phyloP scores from a whole-genome alignment of 1,140 invertebrate species.

The Chelonus insularis region DNA sequence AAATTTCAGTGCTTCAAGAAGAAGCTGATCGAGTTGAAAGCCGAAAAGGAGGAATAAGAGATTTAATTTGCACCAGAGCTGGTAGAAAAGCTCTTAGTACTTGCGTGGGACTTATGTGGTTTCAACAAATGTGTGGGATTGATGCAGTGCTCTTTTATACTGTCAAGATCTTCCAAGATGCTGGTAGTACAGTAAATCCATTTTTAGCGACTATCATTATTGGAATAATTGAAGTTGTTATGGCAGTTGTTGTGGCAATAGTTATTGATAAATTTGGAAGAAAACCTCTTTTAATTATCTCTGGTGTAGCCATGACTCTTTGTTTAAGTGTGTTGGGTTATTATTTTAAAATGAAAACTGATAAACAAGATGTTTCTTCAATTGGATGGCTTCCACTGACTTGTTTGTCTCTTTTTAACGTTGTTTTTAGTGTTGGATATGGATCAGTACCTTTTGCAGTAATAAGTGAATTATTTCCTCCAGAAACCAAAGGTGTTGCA shows the following conservation, averaged over 20 bases:
- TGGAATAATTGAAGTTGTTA: slow-evolving; percentile 64
- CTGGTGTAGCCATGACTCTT: slow-evolving; percentile 58
- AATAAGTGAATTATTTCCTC: slow-evolving; percentile 70
- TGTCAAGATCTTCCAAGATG: slow-evolving; percentile 66
- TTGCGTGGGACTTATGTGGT: slow-evolving; percentile 60
- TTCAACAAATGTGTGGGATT: slow-evolving; percentile 70
- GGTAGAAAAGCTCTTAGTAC: slow-evolving; percentile 60
- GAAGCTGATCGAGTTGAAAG: slow-evolving; percentile 61
- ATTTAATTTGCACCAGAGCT: slow-evolving; percentile 47
- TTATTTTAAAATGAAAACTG: slow-evolving; percentile 61
- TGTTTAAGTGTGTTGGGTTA: slow-evolving; percentile 61
- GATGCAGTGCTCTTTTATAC: slow-evolving; percentile 74
- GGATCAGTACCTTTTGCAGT: slow-evolving; percentile 76
- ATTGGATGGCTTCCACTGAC: slow-evolving; percentile 58
- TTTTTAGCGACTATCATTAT: slow-evolving; percentile 68
- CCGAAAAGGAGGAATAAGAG: slow-evolving; percentile 44
- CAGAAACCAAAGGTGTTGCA: slow-evolving; percentile 65
- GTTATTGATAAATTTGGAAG: slow-evolving; percentile 67
- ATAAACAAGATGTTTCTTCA: slow-evolving; percentile 42
- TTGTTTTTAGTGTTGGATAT: slow-evolving; percentile 63
- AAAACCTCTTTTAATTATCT: slow-evolving; percentile 64
- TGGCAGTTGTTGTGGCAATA: slow-evolving; percentile 59
- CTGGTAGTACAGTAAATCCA: slow-evolving; percentile 63
- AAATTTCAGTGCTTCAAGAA: slow-evolving; percentile 63
- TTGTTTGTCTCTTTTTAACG: slow-evolving; percentile 55